Conservation (phyloP, 2,888 invertebrate genomes). For the Coenonympha glycerion region DNA sequence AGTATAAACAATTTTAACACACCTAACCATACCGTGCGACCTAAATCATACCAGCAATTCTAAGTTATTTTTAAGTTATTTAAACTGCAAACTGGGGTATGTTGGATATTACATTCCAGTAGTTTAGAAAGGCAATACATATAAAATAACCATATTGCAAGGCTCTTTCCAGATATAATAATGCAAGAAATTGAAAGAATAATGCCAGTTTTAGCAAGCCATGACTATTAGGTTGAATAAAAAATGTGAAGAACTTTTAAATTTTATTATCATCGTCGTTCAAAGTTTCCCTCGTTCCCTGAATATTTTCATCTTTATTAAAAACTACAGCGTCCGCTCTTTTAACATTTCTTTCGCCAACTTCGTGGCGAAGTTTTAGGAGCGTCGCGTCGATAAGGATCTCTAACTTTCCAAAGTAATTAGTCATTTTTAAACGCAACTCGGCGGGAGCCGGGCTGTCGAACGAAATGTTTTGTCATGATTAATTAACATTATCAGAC, state of each 20-base stretch:
- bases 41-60: no score
- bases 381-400: background rate
- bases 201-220: no score
- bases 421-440: constrained; percentile 17
- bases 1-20: no score
- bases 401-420: constrained; percentile 16
- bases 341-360: constrained; percentile 1
- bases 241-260: background rate
- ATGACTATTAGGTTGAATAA: no score
- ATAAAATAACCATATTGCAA: no score
- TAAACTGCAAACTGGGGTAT: no score
- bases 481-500: constrained; percentile 18
- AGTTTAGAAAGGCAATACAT: no score
- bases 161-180: no score
- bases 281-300: background rate
- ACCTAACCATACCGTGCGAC: no score
- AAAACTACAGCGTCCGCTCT: background rate
- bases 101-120: no score
- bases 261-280: background rate
- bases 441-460: constrained; percentile 1
- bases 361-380: background rate
- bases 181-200: no score
- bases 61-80: no score
- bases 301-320: constrained; percentile 1
- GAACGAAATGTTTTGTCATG: constrained; percentile 15